Base-by-base conservation (phyloP, 2,113 vertebrate genomes). In the human (Homo sapiens) region DNA sequence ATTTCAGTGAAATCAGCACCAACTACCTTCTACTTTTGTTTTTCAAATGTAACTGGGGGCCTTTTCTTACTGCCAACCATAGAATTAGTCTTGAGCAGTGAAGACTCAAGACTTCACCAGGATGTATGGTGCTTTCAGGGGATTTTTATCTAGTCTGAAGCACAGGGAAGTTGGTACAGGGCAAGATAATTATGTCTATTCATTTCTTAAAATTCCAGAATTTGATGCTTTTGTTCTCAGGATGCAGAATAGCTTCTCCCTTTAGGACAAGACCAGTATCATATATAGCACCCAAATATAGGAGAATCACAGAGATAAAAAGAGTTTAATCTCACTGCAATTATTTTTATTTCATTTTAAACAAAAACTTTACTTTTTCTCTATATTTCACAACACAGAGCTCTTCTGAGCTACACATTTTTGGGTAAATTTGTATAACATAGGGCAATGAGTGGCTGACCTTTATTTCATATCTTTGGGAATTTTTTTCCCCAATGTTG, bases 281-380 rank as follows among this genome's bases (percentile, higher is more conserved):
- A 55, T 32, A 75, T 64, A 61, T 55, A 43, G 6, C 23, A 57
- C 20, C 38, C 22, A n/a, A 40, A 76, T 35, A 20, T 38, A 66
- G 23, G 23, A 87, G 10, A 68, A 52, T 78, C 17, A 23, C 8
- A 83, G 23, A 9, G 48, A 50, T 59, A 68, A 52, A 75, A 59
- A 40, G 3, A 25, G 3, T 89, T 57, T 94, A 18, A 83, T 66
- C 50, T 89, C 4, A 70, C 7, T 68, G 20, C 10, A 92, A 73
- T 55, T 59, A 59, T 75, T 95, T 82, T 76, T 6, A 83, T 95
- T 97, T 92, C 32, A 35, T 35, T 64, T 64, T 61, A 61, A 66
- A 38, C 6, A n/a, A 70, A 45, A 40, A 11, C 14, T 40, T 12
- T 3, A 82, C 20, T 84, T 48, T 52, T 79, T 2, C 18, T 66